These are phyloP conservation scores for Parnassius smintheus DNA, from an alignment of 2,888 invertebrate species.

Conservation along the genomic window DNA sequence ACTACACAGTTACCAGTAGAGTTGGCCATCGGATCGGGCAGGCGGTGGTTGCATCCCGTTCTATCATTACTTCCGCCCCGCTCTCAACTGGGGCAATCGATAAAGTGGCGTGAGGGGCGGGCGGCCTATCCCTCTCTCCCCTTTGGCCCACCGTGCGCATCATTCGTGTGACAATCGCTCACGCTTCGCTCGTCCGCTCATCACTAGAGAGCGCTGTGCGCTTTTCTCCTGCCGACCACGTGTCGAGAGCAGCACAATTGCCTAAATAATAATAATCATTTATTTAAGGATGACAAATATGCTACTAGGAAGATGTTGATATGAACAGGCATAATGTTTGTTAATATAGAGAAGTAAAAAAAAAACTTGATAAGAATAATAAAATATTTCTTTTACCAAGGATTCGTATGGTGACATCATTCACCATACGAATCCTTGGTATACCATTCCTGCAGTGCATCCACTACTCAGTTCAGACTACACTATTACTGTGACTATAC, in stretches of 20 bases:
- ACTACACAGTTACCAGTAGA: conserved; percentile 64
- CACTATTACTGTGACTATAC: no score
- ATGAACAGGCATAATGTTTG: no score
- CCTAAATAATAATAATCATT: no score
- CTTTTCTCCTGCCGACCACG: conserved; percentile 18
- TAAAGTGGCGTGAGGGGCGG: conserved; percentile 64
- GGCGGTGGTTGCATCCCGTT: conserved; percentile 78
- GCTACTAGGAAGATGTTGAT: no score
- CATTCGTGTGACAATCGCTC: conserved; percentile 77
- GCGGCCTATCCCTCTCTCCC: conserved; percentile 45
- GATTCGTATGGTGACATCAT: no score
- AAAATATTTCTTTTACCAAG: background rate
- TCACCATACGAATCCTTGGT: no score
- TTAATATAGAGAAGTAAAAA: no score
- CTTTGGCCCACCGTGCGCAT: conserved; percentile 61
- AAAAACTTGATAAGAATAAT: background rate
- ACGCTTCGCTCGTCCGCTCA: conserved; percentile 50
- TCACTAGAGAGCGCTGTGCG: conserved; percentile 15
- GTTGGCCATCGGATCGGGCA: conserved; percentile 70
- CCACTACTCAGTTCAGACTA: no score
- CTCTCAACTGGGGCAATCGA: conserved; percentile 85
- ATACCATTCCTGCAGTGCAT: no score
- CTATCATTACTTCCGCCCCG: conserved; percentile 79
- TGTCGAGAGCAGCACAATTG: background rate
- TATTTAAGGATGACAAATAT: no score